Conservation (phyloP, 2,113 vertebrate species). For the Cyphomyrus discorhynchus region DNA sequence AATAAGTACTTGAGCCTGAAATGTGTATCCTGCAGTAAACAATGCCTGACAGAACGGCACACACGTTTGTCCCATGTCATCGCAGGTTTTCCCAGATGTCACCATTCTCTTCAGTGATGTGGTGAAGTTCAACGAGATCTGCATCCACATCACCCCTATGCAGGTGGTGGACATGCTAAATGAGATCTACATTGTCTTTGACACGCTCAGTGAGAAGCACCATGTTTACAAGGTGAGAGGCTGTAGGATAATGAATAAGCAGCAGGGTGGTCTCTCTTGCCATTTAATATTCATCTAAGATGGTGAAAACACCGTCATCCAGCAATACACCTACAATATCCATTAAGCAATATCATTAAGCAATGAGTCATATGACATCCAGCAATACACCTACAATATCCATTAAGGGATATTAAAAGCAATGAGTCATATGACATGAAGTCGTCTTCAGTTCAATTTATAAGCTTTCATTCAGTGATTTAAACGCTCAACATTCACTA, state of each 20-base stretch:
- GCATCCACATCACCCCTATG: slow-evolving; percentile 67
- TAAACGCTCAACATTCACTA: neutral
- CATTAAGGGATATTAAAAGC: neutral
- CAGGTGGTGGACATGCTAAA: slow-evolving; percentile 71
- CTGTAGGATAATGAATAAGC: neutral
- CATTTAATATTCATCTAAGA: neutral
- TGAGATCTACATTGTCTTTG: slow-evolving; percentile 65
- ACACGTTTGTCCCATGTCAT: neutral
- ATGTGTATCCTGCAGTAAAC: neutral
- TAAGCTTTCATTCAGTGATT: neutral
- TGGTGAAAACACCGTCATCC: neutral
- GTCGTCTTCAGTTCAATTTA: neutral
- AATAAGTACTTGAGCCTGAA: neutral
- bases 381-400: neutral
- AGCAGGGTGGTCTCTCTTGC: neutral
- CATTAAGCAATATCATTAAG: no score
- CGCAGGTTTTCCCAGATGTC: slow-evolving; percentile 61
- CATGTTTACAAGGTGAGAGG: slow-evolving; percentile 61
- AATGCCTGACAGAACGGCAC: neutral
- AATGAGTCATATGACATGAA: neutral
- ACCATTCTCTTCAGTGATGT: slow-evolving; percentile 68
- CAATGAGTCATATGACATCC: neutral
- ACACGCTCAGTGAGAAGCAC: slow-evolving; percentile 67
- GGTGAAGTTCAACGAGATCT: slow-evolving; percentile 67
- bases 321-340: no score